A percentile compares a stretch with the other conserved stretches of the same genome.
Evolutionary conservation across 2,888 invertebrate species (phyloP).

Genomic region (Latheticus oryzae): DNA sequence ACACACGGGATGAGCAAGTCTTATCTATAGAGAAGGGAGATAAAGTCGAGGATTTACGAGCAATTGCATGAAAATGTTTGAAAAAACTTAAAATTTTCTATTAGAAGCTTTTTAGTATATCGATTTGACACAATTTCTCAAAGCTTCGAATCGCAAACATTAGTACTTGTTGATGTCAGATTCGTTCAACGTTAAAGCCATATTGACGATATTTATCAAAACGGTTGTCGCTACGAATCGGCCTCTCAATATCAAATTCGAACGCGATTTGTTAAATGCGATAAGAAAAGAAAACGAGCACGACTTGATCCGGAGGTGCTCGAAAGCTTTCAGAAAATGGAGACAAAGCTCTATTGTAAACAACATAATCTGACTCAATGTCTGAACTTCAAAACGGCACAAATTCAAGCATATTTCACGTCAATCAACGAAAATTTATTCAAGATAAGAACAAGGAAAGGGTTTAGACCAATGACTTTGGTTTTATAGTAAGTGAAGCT

Average conservation of each 20-base stretch:
- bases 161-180: slow-evolving; percentile 17
- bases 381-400: slow-evolving; percentile 33
- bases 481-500: too few species aligned
- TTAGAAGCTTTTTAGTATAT: too few species aligned
- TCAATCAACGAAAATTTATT: too few species aligned
- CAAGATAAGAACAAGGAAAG: too few species aligned
- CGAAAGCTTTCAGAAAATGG: slow-evolving; percentile 27
- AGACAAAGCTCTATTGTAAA: slow-evolving; percentile 40
- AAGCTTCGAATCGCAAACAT: slow-evolving; percentile 14
- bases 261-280: slow-evolving; percentile 25
- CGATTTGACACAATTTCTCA: slow-evolving; percentile 13
- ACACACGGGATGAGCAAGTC: too few species aligned
- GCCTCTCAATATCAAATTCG: slow-evolving; percentile 17
- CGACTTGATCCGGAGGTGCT: slow-evolving; percentile 29
- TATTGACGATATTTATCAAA: slow-evolving; percentile 26
- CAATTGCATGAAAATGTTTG: too few species aligned
- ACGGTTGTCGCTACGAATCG: slow-evolving; percentile 14
- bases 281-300: slow-evolving; percentile 25
- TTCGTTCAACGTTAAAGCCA: slow-evolving; percentile 11
- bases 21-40: too few species aligned
- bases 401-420: slow-evolving; percentile 27
- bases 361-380: slow-evolving; percentile 38
- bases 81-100: too few species aligned
- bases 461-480: too few species aligned
- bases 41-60: too few species aligned